Evolutionary conservation across 2,113 vertebrate species (phyloP).

Genomic region (Reinhardtius hippoglossoides): DNA sequence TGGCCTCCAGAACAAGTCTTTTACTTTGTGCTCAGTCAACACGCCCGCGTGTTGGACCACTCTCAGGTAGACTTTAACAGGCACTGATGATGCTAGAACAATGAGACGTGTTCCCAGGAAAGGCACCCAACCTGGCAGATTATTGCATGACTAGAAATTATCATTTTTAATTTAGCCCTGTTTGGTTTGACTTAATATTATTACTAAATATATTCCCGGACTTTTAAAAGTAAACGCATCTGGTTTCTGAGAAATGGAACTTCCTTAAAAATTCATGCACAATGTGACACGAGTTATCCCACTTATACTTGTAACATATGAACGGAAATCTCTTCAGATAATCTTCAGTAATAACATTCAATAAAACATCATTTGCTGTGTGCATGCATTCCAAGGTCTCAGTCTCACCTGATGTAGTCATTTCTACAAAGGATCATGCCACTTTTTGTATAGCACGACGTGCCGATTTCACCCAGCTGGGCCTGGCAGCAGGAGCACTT

Average conservation of each 20-base stretch:
- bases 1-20: constrained; percentile 7
- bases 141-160: background rate
- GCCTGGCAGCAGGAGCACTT: constrained; percentile 99
- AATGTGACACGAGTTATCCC: background rate
- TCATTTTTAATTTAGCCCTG: background rate
- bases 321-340: background rate
- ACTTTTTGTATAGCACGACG: constrained; percentile 98
- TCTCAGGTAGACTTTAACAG: background rate
- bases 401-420: constrained; percentile 97
- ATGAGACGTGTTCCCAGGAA: background rate
- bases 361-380: background rate
- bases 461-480: constrained; percentile 98
- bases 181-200: background rate
- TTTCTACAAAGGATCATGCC: constrained; percentile 99
- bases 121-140: background rate
- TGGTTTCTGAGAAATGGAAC: background rate
- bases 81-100: background rate
- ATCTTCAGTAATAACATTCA: background rate
- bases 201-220: constrained; percentile 12
- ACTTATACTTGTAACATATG: background rate
- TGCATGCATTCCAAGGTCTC: background rate
- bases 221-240: background rate
- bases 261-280: background rate
- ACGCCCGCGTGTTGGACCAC: background rate
- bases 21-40: constrained; percentile 28